These are phyloP conservation scores for Pelobates fuscus DNA, from an alignment of 2,113 vertebrate species.

Conservation along the genomic window DNA sequence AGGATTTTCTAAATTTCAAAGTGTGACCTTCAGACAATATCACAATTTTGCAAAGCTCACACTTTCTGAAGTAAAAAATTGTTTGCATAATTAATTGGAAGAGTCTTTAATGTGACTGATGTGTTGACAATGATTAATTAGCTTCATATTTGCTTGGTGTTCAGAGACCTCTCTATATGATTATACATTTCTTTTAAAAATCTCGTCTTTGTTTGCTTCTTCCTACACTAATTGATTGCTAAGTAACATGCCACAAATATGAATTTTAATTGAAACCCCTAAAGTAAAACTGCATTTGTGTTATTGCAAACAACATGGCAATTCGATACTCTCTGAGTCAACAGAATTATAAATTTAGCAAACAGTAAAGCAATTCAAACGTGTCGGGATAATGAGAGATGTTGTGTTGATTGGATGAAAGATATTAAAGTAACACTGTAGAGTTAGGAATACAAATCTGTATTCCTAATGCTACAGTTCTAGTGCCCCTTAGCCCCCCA, in stretches of 20 bases:
- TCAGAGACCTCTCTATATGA: conserved; percentile 54
- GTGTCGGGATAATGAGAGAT: background rate
- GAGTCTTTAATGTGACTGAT: conserved; percentile 61
- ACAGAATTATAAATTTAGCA: background rate
- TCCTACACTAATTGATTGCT: conserved; percentile 53
- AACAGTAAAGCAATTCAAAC: background rate
- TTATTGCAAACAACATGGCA: background rate
- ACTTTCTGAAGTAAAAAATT: conserved; percentile 37
- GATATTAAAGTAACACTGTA: background rate
- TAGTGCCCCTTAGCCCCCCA: too few species aligned
- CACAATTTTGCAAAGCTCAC: conserved; percentile 39
- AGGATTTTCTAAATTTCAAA: conserved; percentile 54
- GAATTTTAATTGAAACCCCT: conserved; percentile 20
- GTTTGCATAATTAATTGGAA: conserved; percentile 59
- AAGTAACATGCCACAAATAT: conserved; percentile 19
- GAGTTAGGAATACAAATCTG: too few species aligned
- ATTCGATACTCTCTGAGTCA: background rate
- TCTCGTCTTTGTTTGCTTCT: conserved; percentile 62
- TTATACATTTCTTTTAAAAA: conserved; percentile 67
- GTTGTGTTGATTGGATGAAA: background rate
- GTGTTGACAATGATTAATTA: conserved; percentile 70
- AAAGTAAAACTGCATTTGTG: background rate
- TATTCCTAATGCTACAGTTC: too few species aligned
- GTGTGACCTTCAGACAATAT: conserved; percentile 64
- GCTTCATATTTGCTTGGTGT: conserved; percentile 70